Percentiles rank a stretch among this genome's conserved stretches.
Evolutionary conservation across 2,888 invertebrate species (phyloP).

Genomic region (Augiades crinisus): DNA sequence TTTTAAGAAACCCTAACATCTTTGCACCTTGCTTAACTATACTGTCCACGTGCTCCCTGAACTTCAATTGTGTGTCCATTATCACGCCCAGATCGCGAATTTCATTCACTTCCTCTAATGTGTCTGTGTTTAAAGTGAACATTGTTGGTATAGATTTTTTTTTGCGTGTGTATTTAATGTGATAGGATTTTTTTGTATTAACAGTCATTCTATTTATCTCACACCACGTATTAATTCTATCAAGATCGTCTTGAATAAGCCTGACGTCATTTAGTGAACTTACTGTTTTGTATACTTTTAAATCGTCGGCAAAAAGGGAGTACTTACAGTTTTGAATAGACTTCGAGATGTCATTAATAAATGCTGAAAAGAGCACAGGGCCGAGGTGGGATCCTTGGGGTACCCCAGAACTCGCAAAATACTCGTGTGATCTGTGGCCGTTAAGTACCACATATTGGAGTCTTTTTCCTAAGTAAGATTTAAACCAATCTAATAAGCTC

Average conservation of each 20-base stretch:
- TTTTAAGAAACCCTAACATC: constrained; percentile 23
- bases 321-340: constrained; percentile 19
- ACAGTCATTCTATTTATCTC: constrained; percentile 25
- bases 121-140: constrained; percentile 14
- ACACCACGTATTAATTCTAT: constrained; percentile 28
- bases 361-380: constrained; percentile 25
- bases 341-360: constrained; percentile 27
- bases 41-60: constrained; percentile 23
- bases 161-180: constrained; percentile 28
- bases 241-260: constrained; percentile 24
- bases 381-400: constrained; percentile 31
- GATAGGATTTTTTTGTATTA: constrained; percentile 26
- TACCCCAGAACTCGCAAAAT: constrained; percentile 24
- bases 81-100: constrained; percentile 27
- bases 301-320: constrained; percentile 32
- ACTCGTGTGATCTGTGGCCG: constrained; percentile 20
- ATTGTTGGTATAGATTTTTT: too few species aligned
- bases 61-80: constrained; percentile 25
- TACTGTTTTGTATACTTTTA: constrained; percentile 28
- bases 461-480: constrained; percentile 23
- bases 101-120: constrained; percentile 12
- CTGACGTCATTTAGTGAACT: neutral
- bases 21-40: constrained; percentile 11
- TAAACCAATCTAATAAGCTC: constrained; percentile 25
- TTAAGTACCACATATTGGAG: constrained; percentile 22